Evolutionary conservation across 2,797 vertebrate genomes (phyloP), one percentile per base, ranked within the genome.

Genomic region (Macropodus opercularis): DNA sequence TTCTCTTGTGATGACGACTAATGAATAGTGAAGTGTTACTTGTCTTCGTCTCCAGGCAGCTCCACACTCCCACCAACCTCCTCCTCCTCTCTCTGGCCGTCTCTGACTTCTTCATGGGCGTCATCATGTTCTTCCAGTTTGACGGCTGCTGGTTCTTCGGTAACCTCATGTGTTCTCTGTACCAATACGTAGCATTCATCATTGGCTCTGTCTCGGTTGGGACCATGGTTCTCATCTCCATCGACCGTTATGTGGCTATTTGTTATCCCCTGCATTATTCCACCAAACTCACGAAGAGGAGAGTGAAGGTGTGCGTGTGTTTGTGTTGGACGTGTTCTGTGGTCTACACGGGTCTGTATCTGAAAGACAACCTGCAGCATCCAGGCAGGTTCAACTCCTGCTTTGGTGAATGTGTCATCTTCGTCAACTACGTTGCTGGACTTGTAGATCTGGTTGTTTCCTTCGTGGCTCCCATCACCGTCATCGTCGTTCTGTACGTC

Each of bases 311-410:
- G 3, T 47, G 32, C 6, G 40, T 86, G 7, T 65, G 43, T 8
- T 0, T 84, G 19, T 67, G 63, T 19, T 85, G 84, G 81, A 0
- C 78, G 12, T 43, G n/a, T 2, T 81, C 72, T 3, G 4, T 70
- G 31, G 13, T 32, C 11, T 3, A 1, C 80, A 1, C 79, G 77
- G 7, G 69, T 8, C 1, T 69, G 0, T 38, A 77, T 5, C 2
- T 85, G 3, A n/a, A 67, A 0, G 70, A 74, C 13, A 43, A 79
- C 39, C 42, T 91, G 4, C 0, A 32, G 3, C 2, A 64, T 1
- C 84, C 81, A 2, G 74, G 83, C 17, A 55, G 4, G 21, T 77
- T 63, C 2, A 63, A 23, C 62, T 68, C 72, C 15, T 90, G 88
- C 27, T 8, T 29, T 38, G 31, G 31, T 12, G 31, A 32, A 10